Evolutionary conservation across 2,888 invertebrate species (phyloP).

Genomic region (Sarcophaga subvicina): DNA sequence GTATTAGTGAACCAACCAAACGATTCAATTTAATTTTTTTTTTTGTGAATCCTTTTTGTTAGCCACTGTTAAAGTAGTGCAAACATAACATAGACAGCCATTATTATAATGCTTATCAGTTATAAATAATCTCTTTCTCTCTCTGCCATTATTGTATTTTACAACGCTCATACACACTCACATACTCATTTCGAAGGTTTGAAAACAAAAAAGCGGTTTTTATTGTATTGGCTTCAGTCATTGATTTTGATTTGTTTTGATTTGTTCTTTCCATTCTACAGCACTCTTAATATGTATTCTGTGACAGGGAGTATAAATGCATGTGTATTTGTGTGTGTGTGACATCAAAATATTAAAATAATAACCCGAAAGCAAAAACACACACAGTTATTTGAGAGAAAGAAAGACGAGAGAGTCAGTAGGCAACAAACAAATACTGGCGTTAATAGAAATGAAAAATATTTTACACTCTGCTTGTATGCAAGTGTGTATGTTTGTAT

Average conservation of each 20-base stretch:
- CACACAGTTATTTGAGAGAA: not conserved
- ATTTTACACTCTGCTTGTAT: not conserved
- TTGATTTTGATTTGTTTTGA: slow-evolving; percentile 23
- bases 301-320: not conserved
- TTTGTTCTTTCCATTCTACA: slow-evolving; percentile 3
- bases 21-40: no score
- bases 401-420: no score
- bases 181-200: not conserved
- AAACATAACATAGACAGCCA: no score
- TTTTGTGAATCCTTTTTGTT: not conserved
- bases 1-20: no score
- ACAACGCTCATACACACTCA: not conserved
- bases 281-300: not conserved
- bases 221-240: slow-evolving; percentile 23
- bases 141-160: not conserved
- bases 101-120: no score
- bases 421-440: no score
- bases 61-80: no score
- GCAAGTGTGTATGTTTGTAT: not conserved
- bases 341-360: slow-evolving; percentile 56
- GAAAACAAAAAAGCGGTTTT: slow-evolving; percentile 55
- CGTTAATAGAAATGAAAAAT: no score
- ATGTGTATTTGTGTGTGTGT: slow-evolving; percentile 17
- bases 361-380: slow-evolving; percentile 48
- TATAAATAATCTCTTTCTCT: no score